These are phyloP conservation scores for Drosophila neotestacea DNA, from an alignment of 2,888 invertebrate species.

Conservation along the genomic window DNA sequence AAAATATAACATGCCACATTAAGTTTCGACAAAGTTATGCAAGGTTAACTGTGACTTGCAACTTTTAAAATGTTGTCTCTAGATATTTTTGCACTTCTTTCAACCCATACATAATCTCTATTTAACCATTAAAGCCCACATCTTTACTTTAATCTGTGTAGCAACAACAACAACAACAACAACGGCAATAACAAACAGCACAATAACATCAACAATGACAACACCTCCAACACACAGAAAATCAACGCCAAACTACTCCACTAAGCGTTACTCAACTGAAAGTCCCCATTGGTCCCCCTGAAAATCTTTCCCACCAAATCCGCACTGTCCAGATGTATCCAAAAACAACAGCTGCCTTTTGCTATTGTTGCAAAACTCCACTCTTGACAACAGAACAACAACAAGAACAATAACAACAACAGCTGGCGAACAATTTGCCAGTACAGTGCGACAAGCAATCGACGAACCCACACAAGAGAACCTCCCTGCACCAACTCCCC, in stretches of 20 bases:
- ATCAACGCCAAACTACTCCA: constrained; percentile 41
- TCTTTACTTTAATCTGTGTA: constrained; percentile 22
- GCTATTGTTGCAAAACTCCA: constrained; percentile 49
- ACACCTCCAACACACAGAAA: constrained; percentile 39
- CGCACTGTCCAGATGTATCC: constrained; percentile 28
- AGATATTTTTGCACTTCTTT: neutral
- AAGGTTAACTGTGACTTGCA: too few relatives aligned
- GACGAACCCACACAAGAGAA: constrained; percentile 27
- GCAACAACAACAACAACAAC: constrained; percentile 15
- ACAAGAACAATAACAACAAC: constrained; percentile 39
- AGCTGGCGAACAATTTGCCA: constrained; percentile 65
- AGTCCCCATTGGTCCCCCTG: constrained; percentile 5
- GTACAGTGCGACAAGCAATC: constrained; percentile 57
- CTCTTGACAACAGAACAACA: constrained; percentile 45
- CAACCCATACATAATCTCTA: constrained; percentile 1
- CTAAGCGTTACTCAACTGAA: constrained; percentile 42
- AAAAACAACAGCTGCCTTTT: constrained; percentile 46
- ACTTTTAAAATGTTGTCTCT: neutral
- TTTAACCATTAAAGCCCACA: constrained; percentile 13
- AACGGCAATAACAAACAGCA: constrained; percentile 14
- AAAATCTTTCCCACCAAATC: neutral
- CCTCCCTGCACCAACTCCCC: neutral
- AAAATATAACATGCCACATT: too few relatives aligned
- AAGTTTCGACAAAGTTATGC: too few relatives aligned
- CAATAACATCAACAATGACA: constrained; percentile 52